Evolutionary conservation across 2,113 vertebrate species (phyloP), one percentile per base, ranked within the genome.

Genomic region (Sakesphorus luctuosus): DNA sequence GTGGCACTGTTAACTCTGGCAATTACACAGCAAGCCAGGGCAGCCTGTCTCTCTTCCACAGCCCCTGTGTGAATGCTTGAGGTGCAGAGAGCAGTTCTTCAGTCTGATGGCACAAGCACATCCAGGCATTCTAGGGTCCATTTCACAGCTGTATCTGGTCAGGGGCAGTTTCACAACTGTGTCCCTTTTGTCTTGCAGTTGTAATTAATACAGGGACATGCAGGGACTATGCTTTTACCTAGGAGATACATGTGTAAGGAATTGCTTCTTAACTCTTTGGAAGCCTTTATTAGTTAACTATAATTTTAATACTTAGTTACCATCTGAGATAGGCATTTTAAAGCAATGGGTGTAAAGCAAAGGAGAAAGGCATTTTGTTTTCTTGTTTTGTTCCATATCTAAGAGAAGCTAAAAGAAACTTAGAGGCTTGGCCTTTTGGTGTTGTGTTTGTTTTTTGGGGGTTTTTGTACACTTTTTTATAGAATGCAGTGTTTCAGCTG

Each of bases 11-110:
- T 72, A n/a, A 21, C 26, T 55, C 46, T 33, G 7, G 10, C 43
- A 47, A 21, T 58, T 50, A 17, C 6, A 33, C 7, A 72, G 85
- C 16, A 29, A 18, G 20, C 65, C 20, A 13, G 4, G 28, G 44
- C 2, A 66, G 26, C 16, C 58, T 74, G 13, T 29, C 4, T 49
- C 31, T 44, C 24, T 44, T 28, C 15, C 16, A 13, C 18, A 56
- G 44, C 17, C 18, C 11, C 13, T 49, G 31, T 1, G 0, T 24
- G 31, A 36, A 15, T 9, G 10, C 20, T 11, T 0, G 47, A 2
- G 1, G 21, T 38, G 7, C 8, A 10, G 19, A 2, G 3, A 58
- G 13, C 21, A n/a, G 1, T 40, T 33, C 25, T 61, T 44, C 16
- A 46, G 18, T 49, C 49, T 44, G 49, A 31, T 1, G 2, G 26